phyloP scores from a whole-genome alignment of 2,797 vertebrate species.

The Tarsius wallacei region DNA sequence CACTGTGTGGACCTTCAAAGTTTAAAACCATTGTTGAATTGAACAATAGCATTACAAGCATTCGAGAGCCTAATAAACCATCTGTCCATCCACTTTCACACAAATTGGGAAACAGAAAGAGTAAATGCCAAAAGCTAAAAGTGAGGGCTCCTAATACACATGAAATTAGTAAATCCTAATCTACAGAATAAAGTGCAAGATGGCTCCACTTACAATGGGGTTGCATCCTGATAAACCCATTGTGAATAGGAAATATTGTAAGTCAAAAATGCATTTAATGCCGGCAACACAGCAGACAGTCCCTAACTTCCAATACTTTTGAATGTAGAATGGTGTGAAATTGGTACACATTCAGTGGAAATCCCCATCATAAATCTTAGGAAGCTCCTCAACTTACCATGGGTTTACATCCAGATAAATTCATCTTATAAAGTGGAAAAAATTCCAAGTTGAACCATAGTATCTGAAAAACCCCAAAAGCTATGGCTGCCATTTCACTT shows the following conservation, averaged over 20 bases:
- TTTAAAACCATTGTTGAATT: conserved; percentile 73
- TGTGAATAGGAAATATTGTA: not conserved
- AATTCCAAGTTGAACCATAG: not conserved
- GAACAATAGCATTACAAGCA: conserved; percentile 72
- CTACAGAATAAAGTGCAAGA: conserved; percentile 32
- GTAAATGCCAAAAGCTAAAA: conserved; percentile 70
- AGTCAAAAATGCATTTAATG: not conserved
- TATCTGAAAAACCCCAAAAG: conserved; percentile 6
- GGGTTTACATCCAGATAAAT: not conserved
- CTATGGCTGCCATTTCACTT: conserved; percentile 24
- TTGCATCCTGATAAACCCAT: not conserved
- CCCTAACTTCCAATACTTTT: not conserved
- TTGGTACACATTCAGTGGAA: not conserved
- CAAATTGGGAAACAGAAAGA: conserved; percentile 79
- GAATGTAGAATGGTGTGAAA: not conserved
- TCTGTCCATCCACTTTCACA: conserved; percentile 79
- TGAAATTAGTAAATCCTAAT: conserved; percentile 62
- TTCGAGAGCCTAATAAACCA: conserved; percentile 82
- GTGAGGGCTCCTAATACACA: conserved; percentile 59
- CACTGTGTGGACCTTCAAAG: conserved; percentile 60
- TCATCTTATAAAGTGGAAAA: not conserved
- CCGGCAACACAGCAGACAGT: not conserved
- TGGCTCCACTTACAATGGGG: not conserved
- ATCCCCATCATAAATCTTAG: not conserved
- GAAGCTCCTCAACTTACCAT: not conserved